Evolutionary conservation across 2,888 invertebrate genomes (phyloP).

Genomic region (Aspidiotus destructor): DNA sequence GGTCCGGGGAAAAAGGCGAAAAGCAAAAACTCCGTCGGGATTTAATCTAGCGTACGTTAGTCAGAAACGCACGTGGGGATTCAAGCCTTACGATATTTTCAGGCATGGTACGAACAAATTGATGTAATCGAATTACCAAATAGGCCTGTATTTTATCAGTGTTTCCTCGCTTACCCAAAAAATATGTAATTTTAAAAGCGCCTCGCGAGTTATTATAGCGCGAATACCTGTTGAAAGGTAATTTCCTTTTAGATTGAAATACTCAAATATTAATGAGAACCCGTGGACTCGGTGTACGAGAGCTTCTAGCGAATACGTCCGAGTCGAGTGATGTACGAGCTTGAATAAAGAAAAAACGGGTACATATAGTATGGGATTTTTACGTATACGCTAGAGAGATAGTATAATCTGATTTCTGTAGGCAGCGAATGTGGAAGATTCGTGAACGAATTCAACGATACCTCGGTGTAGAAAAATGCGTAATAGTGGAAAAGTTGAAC

Average conservation of each 20-base stretch:
- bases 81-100: conserved; percentile 7
- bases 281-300: too few species aligned
- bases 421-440: too few species aligned
- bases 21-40: conserved; percentile 29
- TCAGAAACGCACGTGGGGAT: conserved; percentile 5
- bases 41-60: conserved; percentile 26
- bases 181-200: conserved; percentile 25
- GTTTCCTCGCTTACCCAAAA: conserved; percentile 19
- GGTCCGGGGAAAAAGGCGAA: conserved; percentile 24
- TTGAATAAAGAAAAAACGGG: too few species aligned
- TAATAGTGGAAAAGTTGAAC: too few species aligned
- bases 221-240: conserved; percentile 4
- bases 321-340: too few species aligned
- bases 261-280: not conserved
- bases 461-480: too few species aligned
- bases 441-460: too few species aligned
- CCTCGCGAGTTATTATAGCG: not conserved
- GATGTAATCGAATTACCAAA: conserved; percentile 30
- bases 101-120: conserved; percentile 23
- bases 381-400: too few species aligned
- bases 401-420: too few species aligned
- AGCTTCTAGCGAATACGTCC: too few species aligned
- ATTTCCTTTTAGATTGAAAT: not conserved
- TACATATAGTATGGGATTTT: too few species aligned
- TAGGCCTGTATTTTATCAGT: conserved; percentile 29